A percentile compares a stretch with the other conserved stretches of the same genome.
Evolutionary conservation across 23 tunicate genomes (phyloP).

Genomic region (Halocynthia roretzi): DNA sequence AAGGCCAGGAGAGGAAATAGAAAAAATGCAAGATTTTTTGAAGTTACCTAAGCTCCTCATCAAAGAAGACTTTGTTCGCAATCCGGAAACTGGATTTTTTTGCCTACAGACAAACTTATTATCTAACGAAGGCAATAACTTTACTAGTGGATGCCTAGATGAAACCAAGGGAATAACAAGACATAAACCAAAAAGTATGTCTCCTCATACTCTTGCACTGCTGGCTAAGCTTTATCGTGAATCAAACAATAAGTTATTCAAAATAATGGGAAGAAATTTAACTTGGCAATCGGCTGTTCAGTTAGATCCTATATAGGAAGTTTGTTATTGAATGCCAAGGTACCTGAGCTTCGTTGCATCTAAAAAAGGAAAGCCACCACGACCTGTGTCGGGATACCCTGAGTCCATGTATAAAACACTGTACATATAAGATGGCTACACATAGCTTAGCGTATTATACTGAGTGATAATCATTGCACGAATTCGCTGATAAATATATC

Average conservation of each 20-base stretch:
- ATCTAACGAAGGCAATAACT: not conserved
- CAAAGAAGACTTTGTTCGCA: conserved; percentile 5
- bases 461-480: too few species aligned
- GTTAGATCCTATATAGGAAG: too few species aligned
- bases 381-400: too few species aligned
- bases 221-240: not conserved
- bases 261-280: not conserved
- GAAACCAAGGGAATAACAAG: not conserved
- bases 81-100: conserved; percentile 4
- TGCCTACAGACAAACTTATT: not conserved
- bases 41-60: not conserved
- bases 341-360: too few species aligned
- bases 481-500: too few species aligned
- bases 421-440: too few species aligned
- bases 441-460: too few species aligned
- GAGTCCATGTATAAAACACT: too few species aligned
- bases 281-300: not conserved
- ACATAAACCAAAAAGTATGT: not conserved
- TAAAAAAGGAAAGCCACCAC: too few species aligned
- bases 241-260: not conserved
- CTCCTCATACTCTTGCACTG: not conserved
- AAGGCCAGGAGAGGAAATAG: not conserved
- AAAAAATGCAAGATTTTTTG: conserved; percentile 4
- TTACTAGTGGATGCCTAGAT: not conserved
- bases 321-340: too few species aligned